Conservation (phyloP, 2,797 vertebrate genomes). For the Thaleichthys pacificus region DNA sequence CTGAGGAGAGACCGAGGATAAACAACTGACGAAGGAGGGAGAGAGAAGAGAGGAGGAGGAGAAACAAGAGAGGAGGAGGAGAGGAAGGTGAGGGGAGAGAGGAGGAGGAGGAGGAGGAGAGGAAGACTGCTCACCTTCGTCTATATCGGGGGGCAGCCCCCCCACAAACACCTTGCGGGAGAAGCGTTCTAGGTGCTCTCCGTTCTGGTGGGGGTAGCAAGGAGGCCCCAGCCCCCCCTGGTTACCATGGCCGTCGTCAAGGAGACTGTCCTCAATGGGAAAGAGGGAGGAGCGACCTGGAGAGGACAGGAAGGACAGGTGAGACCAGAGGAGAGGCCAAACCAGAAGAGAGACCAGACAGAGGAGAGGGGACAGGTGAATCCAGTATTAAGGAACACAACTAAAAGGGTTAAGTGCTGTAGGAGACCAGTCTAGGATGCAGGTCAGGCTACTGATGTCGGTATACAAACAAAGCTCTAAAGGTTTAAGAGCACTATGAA, state of each 20-base stretch:
- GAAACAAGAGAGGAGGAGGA: not conserved
- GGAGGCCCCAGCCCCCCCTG: slow-evolving; percentile 89
- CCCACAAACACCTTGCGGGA: slow-evolving; percentile 98
- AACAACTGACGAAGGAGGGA: not conserved
- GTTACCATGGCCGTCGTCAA: slow-evolving; percentile 91
- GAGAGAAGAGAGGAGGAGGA: not conserved
- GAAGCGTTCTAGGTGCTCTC: slow-evolving; percentile 94
- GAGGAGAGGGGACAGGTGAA: slow-evolving; percentile 10
- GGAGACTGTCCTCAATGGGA: slow-evolving; percentile 93
- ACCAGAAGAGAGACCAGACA: too few species aligned
- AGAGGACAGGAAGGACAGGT: not conserved
- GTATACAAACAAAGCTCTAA: too few species aligned
- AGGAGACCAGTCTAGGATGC: too few species aligned
- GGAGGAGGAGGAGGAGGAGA: not conserved
- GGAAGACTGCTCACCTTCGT: slow-evolving; percentile 82
- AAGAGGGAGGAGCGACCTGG: slow-evolving; percentile 95
- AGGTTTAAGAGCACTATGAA: too few species aligned
- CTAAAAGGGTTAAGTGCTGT: too few species aligned
- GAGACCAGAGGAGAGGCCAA: not conserved
- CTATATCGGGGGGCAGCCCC: slow-evolving; percentile 95
- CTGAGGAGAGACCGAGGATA: slow-evolving; percentile 59
- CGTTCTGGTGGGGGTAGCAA: slow-evolving; percentile 94
- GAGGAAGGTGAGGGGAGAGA: too few species aligned
- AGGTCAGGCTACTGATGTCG: too few species aligned
- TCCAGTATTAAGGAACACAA: too few species aligned